Percentiles rank a stretch among this genome's conserved stretches.
Evolutionary conservation across 2,113 vertebrate species (phyloP).

Genomic region (Maccullochella peelii): DNA sequence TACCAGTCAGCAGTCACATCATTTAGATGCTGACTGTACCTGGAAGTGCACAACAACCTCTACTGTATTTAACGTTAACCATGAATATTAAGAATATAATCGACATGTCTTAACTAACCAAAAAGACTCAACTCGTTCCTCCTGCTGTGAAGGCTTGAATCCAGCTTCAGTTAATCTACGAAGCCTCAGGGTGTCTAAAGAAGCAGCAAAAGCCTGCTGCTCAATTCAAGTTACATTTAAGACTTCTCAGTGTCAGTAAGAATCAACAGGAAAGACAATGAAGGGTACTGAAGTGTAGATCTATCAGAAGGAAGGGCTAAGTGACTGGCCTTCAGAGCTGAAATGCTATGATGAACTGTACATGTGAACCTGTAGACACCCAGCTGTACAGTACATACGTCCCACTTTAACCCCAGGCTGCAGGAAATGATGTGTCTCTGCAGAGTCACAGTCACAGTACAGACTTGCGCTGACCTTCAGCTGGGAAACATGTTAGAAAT

Average conservation of each 20-base stretch:
- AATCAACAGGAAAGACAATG: not conserved
- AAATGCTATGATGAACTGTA: not conserved
- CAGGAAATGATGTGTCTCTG: not conserved
- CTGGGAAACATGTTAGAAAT: not conserved
- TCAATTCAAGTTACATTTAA: not conserved
- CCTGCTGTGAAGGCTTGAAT: conserved; percentile 4
- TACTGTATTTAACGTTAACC: conserved; percentile 10
- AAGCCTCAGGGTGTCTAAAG: not conserved
- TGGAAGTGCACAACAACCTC: conserved; percentile 10
- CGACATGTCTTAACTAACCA: not conserved
- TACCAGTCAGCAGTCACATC: not conserved
- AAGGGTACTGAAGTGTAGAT: not conserved
- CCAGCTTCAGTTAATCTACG: not conserved
- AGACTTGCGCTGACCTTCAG: not conserved
- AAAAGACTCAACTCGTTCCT: not conserved
- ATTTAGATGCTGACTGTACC: not conserved
- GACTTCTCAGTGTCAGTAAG: conserved; percentile 6
- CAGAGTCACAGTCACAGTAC: not conserved
- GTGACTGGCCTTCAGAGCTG: not conserved
- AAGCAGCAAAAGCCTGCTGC: not conserved
- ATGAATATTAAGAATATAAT: not conserved
- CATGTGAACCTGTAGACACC: not conserved
- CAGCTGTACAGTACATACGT: not conserved
- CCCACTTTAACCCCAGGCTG: not conserved
- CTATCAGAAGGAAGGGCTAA: not conserved